These are phyloP conservation scores for Sisyra nigra DNA, from an alignment of 2,888 invertebrate genomes.

Conservation along the genomic window DNA sequence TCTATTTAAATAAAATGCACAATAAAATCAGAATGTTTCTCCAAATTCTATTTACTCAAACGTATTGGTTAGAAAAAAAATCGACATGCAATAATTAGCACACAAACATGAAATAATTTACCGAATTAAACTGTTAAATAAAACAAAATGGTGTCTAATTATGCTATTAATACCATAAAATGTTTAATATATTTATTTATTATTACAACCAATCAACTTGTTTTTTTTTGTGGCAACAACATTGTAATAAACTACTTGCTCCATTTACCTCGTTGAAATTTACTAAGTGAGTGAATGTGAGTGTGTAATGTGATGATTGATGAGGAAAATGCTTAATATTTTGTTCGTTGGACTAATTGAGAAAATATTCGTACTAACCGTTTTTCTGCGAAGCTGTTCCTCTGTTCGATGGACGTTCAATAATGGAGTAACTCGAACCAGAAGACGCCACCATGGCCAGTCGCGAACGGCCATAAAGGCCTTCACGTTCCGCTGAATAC, in stretches of 20 bases:
- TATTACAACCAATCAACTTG: not conserved
- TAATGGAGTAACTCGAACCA: conserved; percentile 81
- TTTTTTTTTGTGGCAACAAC: too few relatives aligned
- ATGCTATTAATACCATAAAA: not conserved
- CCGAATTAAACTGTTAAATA: not conserved
- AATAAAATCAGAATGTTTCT: too few relatives aligned
- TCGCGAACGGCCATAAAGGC: conserved; percentile 82
- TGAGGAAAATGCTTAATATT: not conserved
- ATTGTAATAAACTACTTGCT: not conserved
- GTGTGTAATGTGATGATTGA: not conserved
- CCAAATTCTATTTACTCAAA: not conserved
- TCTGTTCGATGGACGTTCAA: conserved; percentile 89
- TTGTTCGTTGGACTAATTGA: too few relatives aligned
- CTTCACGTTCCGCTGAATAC: conserved; percentile 88
- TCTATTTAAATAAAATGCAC: too few relatives aligned
- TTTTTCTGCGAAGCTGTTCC: conserved; percentile 73
- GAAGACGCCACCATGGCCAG: conserved; percentile 96
- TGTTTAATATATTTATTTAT: not conserved
- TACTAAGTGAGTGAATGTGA: not conserved
- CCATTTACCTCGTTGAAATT: not conserved
- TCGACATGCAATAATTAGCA: not conserved
- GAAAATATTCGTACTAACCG: conserved; percentile 37
- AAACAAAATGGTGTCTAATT: not conserved
- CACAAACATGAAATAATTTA: not conserved
- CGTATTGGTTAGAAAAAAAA: not conserved